Conservation (phyloP, 2,888 invertebrate species). For the Fabriciana adippe region DNA sequence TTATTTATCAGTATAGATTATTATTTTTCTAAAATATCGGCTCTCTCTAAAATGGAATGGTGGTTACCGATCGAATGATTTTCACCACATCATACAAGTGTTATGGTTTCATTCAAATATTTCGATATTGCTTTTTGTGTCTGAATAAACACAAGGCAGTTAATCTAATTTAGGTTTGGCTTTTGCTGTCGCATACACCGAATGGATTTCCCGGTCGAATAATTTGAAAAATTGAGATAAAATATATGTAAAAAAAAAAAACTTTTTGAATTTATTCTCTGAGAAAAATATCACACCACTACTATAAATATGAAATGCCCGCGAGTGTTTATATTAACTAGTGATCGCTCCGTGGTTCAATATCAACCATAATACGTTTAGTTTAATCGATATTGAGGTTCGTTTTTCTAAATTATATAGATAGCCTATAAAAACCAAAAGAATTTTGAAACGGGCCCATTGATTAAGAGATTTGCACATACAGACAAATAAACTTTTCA, state of each 20-base stretch:
- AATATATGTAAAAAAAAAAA: background rate
- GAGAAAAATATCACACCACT: background rate
- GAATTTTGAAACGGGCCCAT: no score
- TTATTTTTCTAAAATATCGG: slow-evolving; percentile 16
- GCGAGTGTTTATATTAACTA: no score
- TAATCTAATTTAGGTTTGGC: slow-evolving; percentile 20
- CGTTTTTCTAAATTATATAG: no score
- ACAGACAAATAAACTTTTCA: no score
- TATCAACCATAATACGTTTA: no score
- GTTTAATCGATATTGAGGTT: no score
- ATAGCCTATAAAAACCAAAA: no score
- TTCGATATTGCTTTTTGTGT: slow-evolving; percentile 17
- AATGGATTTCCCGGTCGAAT: slow-evolving; percentile 7
- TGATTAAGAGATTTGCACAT: no score
- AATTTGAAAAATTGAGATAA: slow-evolving; percentile 2
- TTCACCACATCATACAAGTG: slow-evolving; percentile 20
- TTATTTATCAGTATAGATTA: no score
- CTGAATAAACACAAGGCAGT: slow-evolving; percentile 17
- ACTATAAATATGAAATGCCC: no score
- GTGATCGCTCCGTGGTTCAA: no score
- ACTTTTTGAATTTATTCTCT: background rate
- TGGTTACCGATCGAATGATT: slow-evolving; percentile 13
- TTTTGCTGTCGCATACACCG: slow-evolving; percentile 13
- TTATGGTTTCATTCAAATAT: slow-evolving; percentile 18
- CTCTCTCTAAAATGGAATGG: slow-evolving; percentile 2